Evolutionary conservation across 1,140 invertebrate species (phyloP).

Genomic region (Drosophila bipectinata): DNA sequence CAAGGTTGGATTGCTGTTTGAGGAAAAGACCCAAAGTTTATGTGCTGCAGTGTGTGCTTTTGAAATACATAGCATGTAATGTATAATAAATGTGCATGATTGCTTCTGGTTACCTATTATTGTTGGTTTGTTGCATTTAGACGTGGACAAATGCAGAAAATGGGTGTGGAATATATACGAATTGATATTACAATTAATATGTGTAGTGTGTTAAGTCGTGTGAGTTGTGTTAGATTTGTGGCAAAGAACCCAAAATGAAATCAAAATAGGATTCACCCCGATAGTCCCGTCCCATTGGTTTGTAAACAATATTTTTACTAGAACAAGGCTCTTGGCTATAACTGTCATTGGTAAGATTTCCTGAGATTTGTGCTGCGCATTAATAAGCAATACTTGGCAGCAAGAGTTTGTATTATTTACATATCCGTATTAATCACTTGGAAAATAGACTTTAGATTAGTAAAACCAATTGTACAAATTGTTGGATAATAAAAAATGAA

Average conservation of each 20-base stretch:
- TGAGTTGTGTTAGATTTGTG: constrained; percentile 54
- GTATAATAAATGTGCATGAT: constrained; percentile 13
- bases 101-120: constrained; percentile 19
- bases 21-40: constrained; percentile 10
- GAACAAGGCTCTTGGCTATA: constrained; percentile 12
- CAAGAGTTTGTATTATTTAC: constrained; percentile 57
- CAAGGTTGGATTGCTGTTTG: constrained; percentile 61
- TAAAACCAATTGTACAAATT: constrained; percentile 26
- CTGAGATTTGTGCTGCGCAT: constrained; percentile 58
- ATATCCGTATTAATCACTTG: constrained; percentile 18
- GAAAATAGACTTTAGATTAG: constrained; percentile 10
- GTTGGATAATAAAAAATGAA: constrained; percentile 2
- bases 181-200: constrained; percentile 50
- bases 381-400: constrained; percentile 69
- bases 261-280: background rate
- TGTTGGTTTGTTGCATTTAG: constrained; percentile 41
- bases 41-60: constrained; percentile 28
- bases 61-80: constrained; percentile 5
- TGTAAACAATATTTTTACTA: background rate
- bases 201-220: constrained; percentile 37
- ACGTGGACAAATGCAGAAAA: constrained; percentile 69
- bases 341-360: constrained; percentile 13
- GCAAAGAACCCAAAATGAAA: constrained; percentile 1
- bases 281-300: background rate
- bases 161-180: constrained; percentile 76